Evolutionary conservation across 2,888 invertebrate species (phyloP), one percentile per base, ranked within the genome.

Genomic region (Brachyopa scutellaris): DNA sequence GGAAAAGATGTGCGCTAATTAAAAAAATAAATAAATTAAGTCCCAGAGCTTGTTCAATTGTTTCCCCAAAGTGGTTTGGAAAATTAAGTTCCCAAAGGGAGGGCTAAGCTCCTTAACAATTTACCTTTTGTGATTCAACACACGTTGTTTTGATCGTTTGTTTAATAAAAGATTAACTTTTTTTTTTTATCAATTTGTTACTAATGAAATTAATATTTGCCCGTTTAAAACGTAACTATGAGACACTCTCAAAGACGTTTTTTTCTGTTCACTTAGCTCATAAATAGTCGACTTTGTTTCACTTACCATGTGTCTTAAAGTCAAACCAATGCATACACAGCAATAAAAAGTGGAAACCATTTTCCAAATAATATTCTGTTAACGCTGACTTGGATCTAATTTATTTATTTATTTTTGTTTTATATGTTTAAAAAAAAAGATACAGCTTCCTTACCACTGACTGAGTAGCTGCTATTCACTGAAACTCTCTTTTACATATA

Each of bases 401-500:
- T 57, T 53, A 38, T 72, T 72, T 51, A 53, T 76, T 59, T 69
- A 59, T 72, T 66, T 29, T 5, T 70, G n/a, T 40, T 40, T 21
- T 55, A 13, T 36, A 29, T 42, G 8, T 47, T 55, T n/a, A 42
- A 40, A 26, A 45, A 59, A 11, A 64, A 45, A 59, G 17, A 64
- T 57, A 11, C 73, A 61, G 64, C 59, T 82, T 82, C 77, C 59
- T 70, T 77, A 70, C 49, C 62, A 70, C 64, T 76, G 80, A 76
- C 80, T 70, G 76, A 82, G 64, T 77, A 77, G 82, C 61, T 82
- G 77, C 82, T 80, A 29, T 69, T 55, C 53, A 40, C 64, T 82
- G 33, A 72, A 66, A 55, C 69, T 69, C 76, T 64, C 80, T 70
- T 76, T 55, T 49, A 62, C 19, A 26, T 42, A 29, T 49, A 40